Evolutionary conservation across 2,797 vertebrate genomes (phyloP), one percentile per base, ranked within the genome.

Genomic region (Lepilemur ruficaudatus): DNA sequence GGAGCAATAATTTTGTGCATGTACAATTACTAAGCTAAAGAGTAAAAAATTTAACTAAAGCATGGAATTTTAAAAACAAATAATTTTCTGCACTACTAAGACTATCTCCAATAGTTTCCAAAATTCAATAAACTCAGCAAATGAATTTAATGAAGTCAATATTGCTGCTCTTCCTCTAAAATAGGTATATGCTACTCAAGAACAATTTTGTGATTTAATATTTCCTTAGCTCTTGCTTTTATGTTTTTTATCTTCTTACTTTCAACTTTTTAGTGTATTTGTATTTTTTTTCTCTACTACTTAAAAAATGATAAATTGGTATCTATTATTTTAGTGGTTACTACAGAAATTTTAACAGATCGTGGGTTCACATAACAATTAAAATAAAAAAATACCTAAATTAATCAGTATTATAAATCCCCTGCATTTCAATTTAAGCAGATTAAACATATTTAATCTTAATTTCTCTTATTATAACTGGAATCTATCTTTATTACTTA

Each of bases 21-120:
- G 23, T 55, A 80, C 92, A 95, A 83, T 93, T 78, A 88, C 57
- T 9, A 89, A 81, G 25, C 25, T 80, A 94, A 88, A 89, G 38
- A 79, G 57, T 75, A 88, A 79, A 89, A 52, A 61, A 67, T 69
- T 91, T 75, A 87, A 91, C 25, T 43, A 89, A 78, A 65, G 25
- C 43, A 35, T 79, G 46, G 57, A 84, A 81, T 88, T 90, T 87
- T 72, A 94, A 94, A 94, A n/a, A 70, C 46, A 92, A 97, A 95
- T 80, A 83, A 84, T 75, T 86, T 82, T 90, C 76, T 57, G 18
- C 55, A 55, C 28, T 69, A 41, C 48, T 59, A 78, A 7, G 2
- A 75, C 10, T 59, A 70, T 92, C 43, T 85, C 76, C 11, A 70
- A 61, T 90, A 57, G 85, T 94, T 91, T 85, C 6, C 25, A 30